A percentile compares a stretch with the other conserved stretches of the same genome.
These are phyloP conservation scores for Dascyllus trimaculatus DNA, from an alignment of 2,113 vertebrate species.

Conservation along the genomic window DNA sequence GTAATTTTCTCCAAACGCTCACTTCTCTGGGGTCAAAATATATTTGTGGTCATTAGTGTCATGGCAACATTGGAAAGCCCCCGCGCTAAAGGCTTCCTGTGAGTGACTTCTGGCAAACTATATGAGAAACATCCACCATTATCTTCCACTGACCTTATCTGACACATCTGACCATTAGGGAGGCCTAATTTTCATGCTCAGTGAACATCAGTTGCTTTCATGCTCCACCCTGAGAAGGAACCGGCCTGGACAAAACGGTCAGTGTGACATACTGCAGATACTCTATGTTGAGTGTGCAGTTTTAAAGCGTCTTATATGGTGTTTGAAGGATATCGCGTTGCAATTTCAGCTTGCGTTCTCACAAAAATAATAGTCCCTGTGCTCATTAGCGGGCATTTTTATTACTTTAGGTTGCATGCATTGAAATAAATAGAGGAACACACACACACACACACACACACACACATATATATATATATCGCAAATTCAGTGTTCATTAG, in stretches of 20 bases:
- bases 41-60: slow-evolving; percentile 61
- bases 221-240: slow-evolving; percentile 19
- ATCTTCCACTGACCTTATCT: slow-evolving; percentile 55
- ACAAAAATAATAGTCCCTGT: too few relatives aligned
- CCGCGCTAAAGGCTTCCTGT: slow-evolving; percentile 40
- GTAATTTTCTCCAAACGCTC: slow-evolving; percentile 34
- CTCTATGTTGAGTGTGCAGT: too few relatives aligned
- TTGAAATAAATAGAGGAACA: too few relatives aligned
- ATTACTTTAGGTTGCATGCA: too few relatives aligned
- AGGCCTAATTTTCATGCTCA: slow-evolving; percentile 8
- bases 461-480: too few relatives aligned
- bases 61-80: slow-evolving; percentile 70
- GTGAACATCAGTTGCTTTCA: slow-evolving; percentile 4
- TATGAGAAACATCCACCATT: slow-evolving; percentile 11
- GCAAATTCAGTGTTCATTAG: too few relatives aligned
- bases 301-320: too few relatives aligned
- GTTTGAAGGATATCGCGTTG: too few relatives aligned
- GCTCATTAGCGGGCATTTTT: too few relatives aligned
- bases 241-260: neutral
- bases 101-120: slow-evolving; percentile 9
- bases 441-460: too few relatives aligned
- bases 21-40: slow-evolving; percentile 38
- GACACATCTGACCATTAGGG: slow-evolving; percentile 22
- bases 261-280: neutral
- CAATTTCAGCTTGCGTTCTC: too few relatives aligned